Conservation (phyloP, 2,888 invertebrate genomes). For the Halictus ligatus region DNA sequence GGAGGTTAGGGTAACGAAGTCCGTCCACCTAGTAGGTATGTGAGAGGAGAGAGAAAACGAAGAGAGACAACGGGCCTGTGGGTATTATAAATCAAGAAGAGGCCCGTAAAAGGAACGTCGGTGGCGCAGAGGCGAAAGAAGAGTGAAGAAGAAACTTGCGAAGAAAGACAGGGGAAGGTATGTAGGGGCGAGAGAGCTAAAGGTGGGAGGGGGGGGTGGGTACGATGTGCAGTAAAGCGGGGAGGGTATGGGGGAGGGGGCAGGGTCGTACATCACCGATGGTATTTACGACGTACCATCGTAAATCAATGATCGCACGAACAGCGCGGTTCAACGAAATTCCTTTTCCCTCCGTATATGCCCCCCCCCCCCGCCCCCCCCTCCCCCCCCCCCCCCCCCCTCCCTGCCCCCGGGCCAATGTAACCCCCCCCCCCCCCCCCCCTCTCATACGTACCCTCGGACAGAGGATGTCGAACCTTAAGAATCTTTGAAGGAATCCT, state of each 20-base stretch:
- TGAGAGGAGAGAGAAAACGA: constrained; percentile 47
- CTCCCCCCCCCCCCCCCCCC: constrained; percentile 63
- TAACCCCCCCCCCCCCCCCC: constrained; percentile 35
- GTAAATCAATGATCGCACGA: constrained; percentile 78
- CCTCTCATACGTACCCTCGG: constrained; percentile 49
- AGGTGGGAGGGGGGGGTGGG: constrained; percentile 56
- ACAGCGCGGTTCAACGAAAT: constrained; percentile 74
- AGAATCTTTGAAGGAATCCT: constrained; percentile 62
- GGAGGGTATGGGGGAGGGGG: constrained; percentile 27
- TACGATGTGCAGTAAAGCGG: background rate
- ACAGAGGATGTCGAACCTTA: constrained; percentile 57
- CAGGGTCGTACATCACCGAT: constrained; percentile 75
- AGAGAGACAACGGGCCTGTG: constrained; percentile 68
- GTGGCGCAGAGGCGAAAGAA: constrained; percentile 65
- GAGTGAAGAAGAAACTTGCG: constrained; percentile 60
- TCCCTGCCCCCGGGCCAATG: constrained; percentile 67
- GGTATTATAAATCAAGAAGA: constrained; percentile 77
- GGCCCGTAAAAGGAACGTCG: constrained; percentile 71
- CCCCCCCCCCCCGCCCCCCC: constrained; percentile 39
- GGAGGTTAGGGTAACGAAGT: constrained; percentile 48
- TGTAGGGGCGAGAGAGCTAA: constrained; percentile 12
- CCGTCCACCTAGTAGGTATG: constrained; percentile 58
- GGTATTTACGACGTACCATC: constrained; percentile 78
- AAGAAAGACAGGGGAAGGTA: constrained; percentile 27
- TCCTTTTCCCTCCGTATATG: constrained; percentile 71